Base-by-base conservation (phyloP, 2,888 invertebrate genomes). In the Rutpela maculata region DNA sequence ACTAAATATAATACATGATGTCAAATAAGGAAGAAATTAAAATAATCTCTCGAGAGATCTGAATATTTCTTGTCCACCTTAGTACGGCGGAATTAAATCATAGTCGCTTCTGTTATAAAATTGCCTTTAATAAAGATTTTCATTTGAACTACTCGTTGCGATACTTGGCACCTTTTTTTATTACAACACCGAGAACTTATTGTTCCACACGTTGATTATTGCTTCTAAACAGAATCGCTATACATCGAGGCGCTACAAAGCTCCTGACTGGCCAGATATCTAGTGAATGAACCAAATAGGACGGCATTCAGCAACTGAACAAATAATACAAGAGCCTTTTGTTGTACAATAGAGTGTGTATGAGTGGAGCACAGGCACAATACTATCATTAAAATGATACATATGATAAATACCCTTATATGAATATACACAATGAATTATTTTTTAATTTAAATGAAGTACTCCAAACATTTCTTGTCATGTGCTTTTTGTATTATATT, bases 161-260 rank as follows among this genome's bases (percentile, higher is more conserved):
- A 81, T 77, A 77, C 76, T 81, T 83, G 84, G 83, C 83, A 84
- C 82, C 80, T 81, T 81, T 78, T n/a, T 79, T 81, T 60, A 67
- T 59, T 74, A 59, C 67, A 75, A 69, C 62, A 75, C 69, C 43
- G 68, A 78, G 74, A 82, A 83, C 79, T 82, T 81, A 84, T 83
- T 82, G 78, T 82, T 79, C 76, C 75, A 78, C 75, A 81, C 75
- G 80, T 81, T 83, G 82, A 84, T 85, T 86, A 85, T 86, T 86
- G 85, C 86, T 85, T 83, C 84, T 85, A 85, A 84, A 85, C 84
- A 84, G 82, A 86, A 85, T 84, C 83, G 82, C 85, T 86, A 86
- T 81, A 86, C 86, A 86, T 82, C 85, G 84, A 86, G 83, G 81
- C 84, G 84, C 85, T 86, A 85, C 85, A 78, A 85, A 86, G 84